These are phyloP conservation scores for Akabosia matsudoensis DNA, from an alignment of 1,140 invertebrate genomes.

Conservation along the genomic window DNA sequence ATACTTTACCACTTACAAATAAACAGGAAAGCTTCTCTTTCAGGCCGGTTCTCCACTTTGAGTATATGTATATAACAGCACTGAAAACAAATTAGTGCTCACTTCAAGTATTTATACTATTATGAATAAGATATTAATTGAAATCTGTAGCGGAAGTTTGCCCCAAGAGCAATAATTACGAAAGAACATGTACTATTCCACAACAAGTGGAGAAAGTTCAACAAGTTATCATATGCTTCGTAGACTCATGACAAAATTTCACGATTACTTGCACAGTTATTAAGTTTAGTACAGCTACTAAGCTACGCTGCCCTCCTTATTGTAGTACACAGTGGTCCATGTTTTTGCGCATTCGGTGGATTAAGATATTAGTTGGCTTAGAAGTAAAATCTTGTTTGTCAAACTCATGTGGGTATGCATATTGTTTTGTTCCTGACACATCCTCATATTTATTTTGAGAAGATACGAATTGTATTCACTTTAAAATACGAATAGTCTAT, in stretches of 20 bases:
- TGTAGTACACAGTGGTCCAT: no score
- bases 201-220: neutral
- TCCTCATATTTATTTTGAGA: neutral
- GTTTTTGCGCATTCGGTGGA: no score
- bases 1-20: neutral
- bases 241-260: constrained; percentile 1
- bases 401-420: no score
- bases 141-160: neutral
- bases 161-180: no score
- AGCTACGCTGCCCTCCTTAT: neutral
- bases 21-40: neutral
- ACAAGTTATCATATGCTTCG: constrained; percentile 1
- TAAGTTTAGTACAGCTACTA: no score
- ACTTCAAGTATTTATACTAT: neutral
- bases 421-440: neutral
- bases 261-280: neutral
- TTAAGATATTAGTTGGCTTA: no score
- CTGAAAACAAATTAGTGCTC: no score
- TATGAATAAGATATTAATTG: neutral
- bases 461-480: neutral
- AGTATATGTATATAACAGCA: neutral
- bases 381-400: no score
- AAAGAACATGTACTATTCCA: neutral
- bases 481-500: neutral
- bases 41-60: neutral